A percentile compares a stretch with the other conserved stretches of the same genome.
Conservation (phyloP, 2,113 vertebrate genomes). For the Alligator mississippiensis region DNA sequence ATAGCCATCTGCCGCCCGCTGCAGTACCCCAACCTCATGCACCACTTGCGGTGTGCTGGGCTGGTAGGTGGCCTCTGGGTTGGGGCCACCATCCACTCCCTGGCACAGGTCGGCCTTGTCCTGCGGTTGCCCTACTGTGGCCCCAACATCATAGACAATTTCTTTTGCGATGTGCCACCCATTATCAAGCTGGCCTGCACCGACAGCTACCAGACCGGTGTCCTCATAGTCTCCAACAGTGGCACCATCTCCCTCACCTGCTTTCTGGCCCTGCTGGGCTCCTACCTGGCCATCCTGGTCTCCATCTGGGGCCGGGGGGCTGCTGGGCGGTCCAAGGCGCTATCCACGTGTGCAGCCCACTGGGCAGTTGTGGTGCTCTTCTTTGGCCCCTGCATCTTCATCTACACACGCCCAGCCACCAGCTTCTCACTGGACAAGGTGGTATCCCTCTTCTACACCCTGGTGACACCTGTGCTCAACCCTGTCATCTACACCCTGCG, state of each 20-base stretch:
- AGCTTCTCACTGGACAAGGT: neutral
- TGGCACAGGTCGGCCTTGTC: neutral
- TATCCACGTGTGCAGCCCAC: constrained; percentile 41
- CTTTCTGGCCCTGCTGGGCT: neutral
- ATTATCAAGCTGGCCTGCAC: constrained; percentile 9
- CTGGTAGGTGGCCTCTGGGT: neutral
- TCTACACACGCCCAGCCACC: constrained; percentile 7
- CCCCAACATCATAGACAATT: neutral
- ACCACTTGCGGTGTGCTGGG: neutral
- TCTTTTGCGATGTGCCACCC: neutral
- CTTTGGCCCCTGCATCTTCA: constrained; percentile 18
- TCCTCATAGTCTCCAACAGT: neutral
- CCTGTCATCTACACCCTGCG: neutral
- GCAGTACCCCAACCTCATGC: neutral
- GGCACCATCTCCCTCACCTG: constrained; percentile 1
- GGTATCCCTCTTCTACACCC: neutral
- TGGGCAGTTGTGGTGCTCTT: neutral
- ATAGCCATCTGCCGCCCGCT: constrained; percentile 1
- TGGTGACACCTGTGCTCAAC: neutral
- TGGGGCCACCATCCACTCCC: neutral
- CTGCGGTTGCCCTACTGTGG: constrained; percentile 5
- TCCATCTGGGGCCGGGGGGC: neutral
- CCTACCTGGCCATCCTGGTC: constrained; percentile 10
- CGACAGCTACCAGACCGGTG: neutral
- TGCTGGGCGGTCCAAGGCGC: constrained; percentile 5